phyloP scores from a whole-genome alignment of 2,888 invertebrate genomes.

The Idaea dimidiata region DNA sequence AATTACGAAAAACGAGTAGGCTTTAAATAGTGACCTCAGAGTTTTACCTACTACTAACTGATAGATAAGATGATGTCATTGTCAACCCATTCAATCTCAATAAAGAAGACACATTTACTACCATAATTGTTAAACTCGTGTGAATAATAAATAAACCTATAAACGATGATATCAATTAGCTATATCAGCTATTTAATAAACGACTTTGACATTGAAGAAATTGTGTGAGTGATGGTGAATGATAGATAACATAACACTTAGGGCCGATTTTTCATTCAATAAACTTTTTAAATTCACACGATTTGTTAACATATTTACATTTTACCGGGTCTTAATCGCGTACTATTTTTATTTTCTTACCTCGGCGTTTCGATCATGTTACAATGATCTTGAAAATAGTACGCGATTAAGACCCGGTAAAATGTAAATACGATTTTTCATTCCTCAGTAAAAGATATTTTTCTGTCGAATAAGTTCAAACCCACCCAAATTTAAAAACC shows the following conservation, averaged over 20 bases:
- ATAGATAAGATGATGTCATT: conserved; percentile 23
- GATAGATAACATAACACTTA: conserved; percentile 5
- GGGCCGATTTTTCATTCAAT: no score
- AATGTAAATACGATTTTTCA: no score
- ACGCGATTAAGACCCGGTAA: no score
- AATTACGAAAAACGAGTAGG: conserved; percentile 21
- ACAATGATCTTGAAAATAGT: no score
- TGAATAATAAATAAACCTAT: conserved; percentile 24
- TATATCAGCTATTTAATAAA: neutral
- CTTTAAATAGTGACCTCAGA: conserved; percentile 25
- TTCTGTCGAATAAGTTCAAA: no score
- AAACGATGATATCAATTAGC: conserved; percentile 22
- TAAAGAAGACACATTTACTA: conserved; percentile 15
- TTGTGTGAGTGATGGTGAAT: conserved; percentile 11
- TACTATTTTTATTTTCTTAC: no score
- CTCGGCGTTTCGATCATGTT: no score
- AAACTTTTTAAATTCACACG: no score
- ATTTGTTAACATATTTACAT: no score
- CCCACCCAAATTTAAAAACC: no score
- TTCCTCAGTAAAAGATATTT: no score
- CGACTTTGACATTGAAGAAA: neutral
- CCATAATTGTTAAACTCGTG: conserved; percentile 20
- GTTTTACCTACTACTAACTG: conserved; percentile 8
- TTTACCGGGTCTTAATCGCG: no score
- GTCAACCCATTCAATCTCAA: conserved; percentile 26